phyloP scores from a whole-genome alignment of 2,888 invertebrate species.

The Cabera pusaria region DNA sequence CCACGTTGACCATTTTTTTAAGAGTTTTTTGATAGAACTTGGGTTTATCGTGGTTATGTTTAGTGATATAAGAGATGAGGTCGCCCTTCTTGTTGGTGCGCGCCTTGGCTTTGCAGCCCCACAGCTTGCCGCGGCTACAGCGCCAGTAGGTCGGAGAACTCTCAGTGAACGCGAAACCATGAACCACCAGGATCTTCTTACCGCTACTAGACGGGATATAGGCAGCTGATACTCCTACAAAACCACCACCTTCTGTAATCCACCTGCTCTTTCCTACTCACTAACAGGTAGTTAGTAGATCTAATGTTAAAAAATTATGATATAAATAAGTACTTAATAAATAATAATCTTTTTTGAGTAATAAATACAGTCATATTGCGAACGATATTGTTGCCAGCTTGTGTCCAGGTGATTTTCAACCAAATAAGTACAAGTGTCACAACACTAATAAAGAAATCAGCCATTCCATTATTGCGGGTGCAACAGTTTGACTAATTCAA shows the following conservation, averaged over 20 bases:
- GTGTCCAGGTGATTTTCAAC: too few relatives aligned
- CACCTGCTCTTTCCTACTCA: too few relatives aligned
- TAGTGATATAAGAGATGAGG: slow-evolving; percentile 46
- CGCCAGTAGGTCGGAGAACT: slow-evolving; percentile 46
- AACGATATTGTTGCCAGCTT: too few relatives aligned
- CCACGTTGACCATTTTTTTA: slow-evolving; percentile 49
- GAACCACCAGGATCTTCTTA: slow-evolving; percentile 53
- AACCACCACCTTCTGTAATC: slow-evolving; percentile 8
- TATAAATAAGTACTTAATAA: neutral
- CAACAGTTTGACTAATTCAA: too few relatives aligned
- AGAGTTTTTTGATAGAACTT: slow-evolving; percentile 57
- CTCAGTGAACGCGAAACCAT: slow-evolving; percentile 60
- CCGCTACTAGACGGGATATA: slow-evolving; percentile 63
- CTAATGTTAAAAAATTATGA: neutral
- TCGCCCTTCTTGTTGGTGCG: slow-evolving; percentile 59
- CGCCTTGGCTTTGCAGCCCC: slow-evolving; percentile 53
- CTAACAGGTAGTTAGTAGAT: too few relatives aligned
- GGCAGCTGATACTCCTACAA: slow-evolving; percentile 55
- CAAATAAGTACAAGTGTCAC: too few relatives aligned
- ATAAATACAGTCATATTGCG: too few relatives aligned
- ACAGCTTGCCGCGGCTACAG: slow-evolving; percentile 50
- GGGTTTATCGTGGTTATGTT: slow-evolving; percentile 62
- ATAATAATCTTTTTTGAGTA: too few relatives aligned
- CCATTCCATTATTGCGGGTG: too few relatives aligned
- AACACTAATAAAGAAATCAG: too few relatives aligned